These are phyloP conservation scores for Cosmia pyralina DNA, from an alignment of 2,888 invertebrate genomes.

Conservation along the genomic window DNA sequence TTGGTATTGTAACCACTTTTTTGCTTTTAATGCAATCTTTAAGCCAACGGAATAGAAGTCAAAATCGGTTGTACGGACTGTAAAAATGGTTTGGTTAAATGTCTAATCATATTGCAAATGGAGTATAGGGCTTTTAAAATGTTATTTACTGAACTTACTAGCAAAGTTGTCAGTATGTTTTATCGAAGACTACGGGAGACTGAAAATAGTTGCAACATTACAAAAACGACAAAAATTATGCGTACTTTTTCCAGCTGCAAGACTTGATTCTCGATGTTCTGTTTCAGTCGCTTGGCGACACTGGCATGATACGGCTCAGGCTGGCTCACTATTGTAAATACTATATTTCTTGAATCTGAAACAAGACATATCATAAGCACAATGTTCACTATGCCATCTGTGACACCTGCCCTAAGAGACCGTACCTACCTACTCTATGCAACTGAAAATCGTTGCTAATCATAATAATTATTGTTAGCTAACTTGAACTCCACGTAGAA, in stretches of 20 bases:
- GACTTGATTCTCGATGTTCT: conserved; percentile 90
- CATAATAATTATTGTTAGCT: background rate
- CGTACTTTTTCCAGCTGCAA: conserved; percentile 73
- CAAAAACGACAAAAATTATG: too few species aligned
- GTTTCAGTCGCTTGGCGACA: conserved; percentile 89
- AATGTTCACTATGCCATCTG: background rate
- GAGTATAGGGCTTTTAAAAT: background rate
- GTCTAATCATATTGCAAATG: too few species aligned
- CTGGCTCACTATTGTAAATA: conserved; percentile 92
- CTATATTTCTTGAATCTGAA: conserved; percentile 90
- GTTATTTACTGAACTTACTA: background rate
- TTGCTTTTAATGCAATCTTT: too few species aligned
- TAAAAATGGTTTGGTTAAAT: too few species aligned
- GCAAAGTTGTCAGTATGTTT: too few species aligned
- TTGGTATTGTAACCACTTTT: too few species aligned
- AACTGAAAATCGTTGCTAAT: background rate
- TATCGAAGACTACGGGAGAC: background rate
- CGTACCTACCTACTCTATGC: background rate
- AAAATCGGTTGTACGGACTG: too few species aligned
- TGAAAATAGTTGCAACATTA: too few species aligned
- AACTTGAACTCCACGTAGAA: background rate
- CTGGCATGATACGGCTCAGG: conserved; percentile 91
- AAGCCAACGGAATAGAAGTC: too few species aligned
- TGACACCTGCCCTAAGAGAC: background rate
- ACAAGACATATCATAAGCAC: conserved; percentile 69